phyloP scores from a whole-genome alignment of 2,888 invertebrate species.

The Agriopis leucophaearia region DNA sequence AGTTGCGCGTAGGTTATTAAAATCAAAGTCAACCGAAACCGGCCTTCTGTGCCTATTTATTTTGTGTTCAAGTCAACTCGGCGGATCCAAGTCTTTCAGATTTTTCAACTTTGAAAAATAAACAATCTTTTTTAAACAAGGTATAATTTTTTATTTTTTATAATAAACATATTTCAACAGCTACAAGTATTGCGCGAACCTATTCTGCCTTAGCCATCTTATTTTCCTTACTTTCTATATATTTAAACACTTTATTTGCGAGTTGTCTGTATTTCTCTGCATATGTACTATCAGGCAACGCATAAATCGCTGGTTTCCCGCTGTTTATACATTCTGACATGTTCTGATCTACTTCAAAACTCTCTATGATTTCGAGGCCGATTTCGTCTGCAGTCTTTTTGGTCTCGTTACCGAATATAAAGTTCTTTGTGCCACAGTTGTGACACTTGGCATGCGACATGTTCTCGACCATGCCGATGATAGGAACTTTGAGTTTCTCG shows the following conservation, averaged over 20 bases:
- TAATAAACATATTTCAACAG: conserved; percentile 64
- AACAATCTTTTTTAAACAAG: not conserved
- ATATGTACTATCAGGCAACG: conserved; percentile 86
- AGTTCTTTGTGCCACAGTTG: conserved; percentile 90
- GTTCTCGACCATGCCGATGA: conserved; percentile 96
- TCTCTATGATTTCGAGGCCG: conserved; percentile 88
- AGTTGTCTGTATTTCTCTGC: conserved; percentile 79
- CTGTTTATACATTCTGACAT: conserved; percentile 90
- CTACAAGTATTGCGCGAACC: conserved; percentile 49
- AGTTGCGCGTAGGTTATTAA: no score
- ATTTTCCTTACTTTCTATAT: conserved; percentile 72
- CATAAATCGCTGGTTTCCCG: conserved; percentile 91
- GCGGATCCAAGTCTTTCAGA: no score
- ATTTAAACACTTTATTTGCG: conserved; percentile 80
- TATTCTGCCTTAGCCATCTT: conserved; percentile 65
- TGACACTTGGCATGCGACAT: conserved; percentile 94
- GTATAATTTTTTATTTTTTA: conserved; percentile 58
- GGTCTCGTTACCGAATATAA: conserved; percentile 91
- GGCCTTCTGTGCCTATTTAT: no score
- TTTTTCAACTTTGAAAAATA: not conserved
- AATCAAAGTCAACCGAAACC: no score
- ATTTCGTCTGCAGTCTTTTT: conserved; percentile 88
- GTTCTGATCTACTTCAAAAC: conserved; percentile 90
- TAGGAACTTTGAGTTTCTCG: conserved; percentile 92
- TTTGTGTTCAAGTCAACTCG: no score